These are phyloP conservation scores for Axis porcinus DNA, from an alignment of 2,113 vertebrate genomes.

Conservation along the genomic window DNA sequence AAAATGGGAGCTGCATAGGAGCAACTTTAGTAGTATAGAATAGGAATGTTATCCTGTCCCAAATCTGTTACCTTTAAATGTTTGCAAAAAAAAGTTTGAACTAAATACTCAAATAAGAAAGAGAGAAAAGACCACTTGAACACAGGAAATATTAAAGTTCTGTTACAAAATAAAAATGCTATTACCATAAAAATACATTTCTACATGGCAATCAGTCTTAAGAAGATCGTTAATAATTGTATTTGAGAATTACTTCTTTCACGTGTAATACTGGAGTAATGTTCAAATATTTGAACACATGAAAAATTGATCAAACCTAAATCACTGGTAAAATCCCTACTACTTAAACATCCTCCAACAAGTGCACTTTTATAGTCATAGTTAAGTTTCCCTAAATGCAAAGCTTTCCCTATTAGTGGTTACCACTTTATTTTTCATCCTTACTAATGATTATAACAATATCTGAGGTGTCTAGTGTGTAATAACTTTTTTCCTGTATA, in stretches of 20 bases:
- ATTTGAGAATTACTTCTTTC: neutral
- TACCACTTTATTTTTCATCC: neutral
- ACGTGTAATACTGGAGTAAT: neutral
- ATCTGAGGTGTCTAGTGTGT: neutral
- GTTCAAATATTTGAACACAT: neutral
- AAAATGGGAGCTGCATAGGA: neutral
- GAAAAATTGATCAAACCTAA: neutral
- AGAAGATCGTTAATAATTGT: neutral
- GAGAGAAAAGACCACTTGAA: neutral
- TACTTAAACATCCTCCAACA: neutral
- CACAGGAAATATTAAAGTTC: neutral
- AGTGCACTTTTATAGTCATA: neutral
- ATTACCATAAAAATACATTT: neutral
- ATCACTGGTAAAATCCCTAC: neutral
- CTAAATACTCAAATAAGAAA: neutral
- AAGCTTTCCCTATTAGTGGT: neutral
- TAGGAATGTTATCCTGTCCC: neutral
- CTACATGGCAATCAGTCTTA: neutral
- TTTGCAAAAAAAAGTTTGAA: neutral
- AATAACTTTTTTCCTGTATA: neutral
- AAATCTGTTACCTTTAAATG: neutral
- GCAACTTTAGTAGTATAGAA: neutral
- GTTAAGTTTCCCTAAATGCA: neutral
- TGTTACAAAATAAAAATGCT: neutral
- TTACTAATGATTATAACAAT: neutral